Evolutionary conservation across 2,888 invertebrate genomes (phyloP).

Genomic region (Rhopalosiphum nymphaeae): DNA sequence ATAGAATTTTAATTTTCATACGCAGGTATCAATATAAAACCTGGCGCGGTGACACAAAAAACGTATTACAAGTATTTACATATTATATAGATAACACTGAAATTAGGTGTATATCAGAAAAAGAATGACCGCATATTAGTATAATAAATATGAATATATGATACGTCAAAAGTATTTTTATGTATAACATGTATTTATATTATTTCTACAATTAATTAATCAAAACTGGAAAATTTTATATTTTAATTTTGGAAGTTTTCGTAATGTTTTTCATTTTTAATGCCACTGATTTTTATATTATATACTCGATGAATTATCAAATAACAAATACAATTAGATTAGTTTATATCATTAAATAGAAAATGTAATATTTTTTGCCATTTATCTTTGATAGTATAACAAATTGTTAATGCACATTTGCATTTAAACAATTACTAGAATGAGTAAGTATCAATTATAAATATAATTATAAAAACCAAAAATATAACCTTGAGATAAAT

Average conservation of each 20-base stretch:
- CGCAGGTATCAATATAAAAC: background rate
- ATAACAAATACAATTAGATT: background rate
- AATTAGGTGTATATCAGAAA: background rate
- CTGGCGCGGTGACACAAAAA: background rate
- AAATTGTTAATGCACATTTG: background rate
- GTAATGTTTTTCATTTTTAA: background rate
- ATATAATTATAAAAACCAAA: background rate
- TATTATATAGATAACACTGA: background rate
- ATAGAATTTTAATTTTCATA: background rate
- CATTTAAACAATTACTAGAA: background rate
- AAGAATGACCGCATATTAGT: background rate
- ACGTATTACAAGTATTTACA: background rate
- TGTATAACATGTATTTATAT: background rate
- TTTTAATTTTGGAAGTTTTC: background rate
- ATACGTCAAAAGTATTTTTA: background rate
- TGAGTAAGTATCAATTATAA: background rate
- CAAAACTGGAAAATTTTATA: background rate
- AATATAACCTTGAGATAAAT: background rate
- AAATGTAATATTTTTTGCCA: background rate
- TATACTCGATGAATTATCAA: background rate
- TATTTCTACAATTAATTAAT: background rate
- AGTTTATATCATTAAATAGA: background rate
- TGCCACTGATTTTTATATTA: background rate
- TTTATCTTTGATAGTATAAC: background rate
- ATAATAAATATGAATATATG: background rate